Percentiles rank a stretch among this genome's conserved stretches.
Evolutionary conservation across 2,888 invertebrate species (phyloP).

Genomic region (Agrilus biguttatus): DNA sequence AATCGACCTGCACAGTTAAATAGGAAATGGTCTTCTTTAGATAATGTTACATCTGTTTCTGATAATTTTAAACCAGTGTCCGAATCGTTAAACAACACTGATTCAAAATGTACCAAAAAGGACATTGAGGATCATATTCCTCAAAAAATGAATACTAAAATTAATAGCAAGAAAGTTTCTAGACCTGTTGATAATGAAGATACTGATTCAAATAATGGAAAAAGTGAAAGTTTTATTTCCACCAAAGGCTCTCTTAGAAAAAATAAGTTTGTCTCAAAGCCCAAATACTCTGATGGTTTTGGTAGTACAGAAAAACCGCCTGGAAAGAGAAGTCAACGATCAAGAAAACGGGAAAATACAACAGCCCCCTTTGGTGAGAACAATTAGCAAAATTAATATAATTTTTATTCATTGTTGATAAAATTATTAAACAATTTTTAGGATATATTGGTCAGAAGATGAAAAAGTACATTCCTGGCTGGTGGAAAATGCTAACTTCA

Average conservation of each 20-base stretch:
- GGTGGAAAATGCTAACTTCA: conserved; percentile 38
- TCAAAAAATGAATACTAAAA: conserved; percentile 37
- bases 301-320: conserved; percentile 21
- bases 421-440: conserved; percentile 9
- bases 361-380: conserved; percentile 23
- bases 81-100: conserved; percentile 31
- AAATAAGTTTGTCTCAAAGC: conserved; percentile 18
- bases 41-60: conserved; percentile 24
- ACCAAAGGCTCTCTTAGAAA: conserved; percentile 24
- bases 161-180: conserved; percentile 33
- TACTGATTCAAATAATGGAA: conserved; percentile 18
- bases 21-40: conserved; percentile 47
- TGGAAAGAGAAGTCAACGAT: conserved; percentile 39
- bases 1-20: conserved; percentile 29
- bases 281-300: conserved; percentile 19
- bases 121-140: conserved; percentile 28
- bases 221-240: conserved; percentile 19
- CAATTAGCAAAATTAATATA: background rate
- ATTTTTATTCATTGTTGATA: conserved; percentile 2
- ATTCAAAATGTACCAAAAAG: conserved; percentile 23
- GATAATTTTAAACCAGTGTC: conserved; percentile 7
- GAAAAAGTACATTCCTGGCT: conserved; percentile 36
- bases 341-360: conserved; percentile 32
- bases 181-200: conserved; percentile 25
- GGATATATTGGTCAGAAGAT: conserved; percentile 30